These are phyloP conservation scores for Isurus oxyrinchus DNA, from an alignment of 2,113 vertebrate species.

Conservation along the genomic window DNA sequence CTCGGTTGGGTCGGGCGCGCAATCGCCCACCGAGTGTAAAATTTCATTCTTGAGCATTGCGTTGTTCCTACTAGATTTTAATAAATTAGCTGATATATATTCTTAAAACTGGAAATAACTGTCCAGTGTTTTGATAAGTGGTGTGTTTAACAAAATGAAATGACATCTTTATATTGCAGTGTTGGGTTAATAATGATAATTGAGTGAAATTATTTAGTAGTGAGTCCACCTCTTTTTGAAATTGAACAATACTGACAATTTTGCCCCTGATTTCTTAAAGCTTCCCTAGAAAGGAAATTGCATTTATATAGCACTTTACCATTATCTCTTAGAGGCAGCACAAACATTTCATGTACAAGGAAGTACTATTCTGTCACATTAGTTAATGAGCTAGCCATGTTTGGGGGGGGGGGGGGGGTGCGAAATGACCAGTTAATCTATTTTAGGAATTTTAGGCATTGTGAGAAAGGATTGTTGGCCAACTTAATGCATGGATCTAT, in stretches of 20 bases:
- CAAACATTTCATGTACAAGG: background rate
- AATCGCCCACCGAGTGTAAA: no score
- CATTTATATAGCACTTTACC: background rate
- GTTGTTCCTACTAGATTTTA: background rate
- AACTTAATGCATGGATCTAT: background rate
- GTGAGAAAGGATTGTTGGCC: background rate
- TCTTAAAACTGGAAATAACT: background rate
- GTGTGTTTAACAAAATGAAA: background rate
- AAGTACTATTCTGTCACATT: background rate
- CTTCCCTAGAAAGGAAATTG: background rate
- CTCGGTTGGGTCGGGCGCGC: no score
- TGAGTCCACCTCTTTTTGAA: background rate
- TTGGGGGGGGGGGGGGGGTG: background rate
- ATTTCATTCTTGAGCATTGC: background rate
- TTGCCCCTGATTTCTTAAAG: background rate
- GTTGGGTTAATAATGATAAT: background rate
- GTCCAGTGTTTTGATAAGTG: background rate
- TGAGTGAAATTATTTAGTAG: background rate
- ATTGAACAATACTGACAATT: background rate
- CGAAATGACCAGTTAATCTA: background rate
- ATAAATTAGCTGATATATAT: background rate
- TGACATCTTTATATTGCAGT: background rate
- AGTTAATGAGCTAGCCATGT: background rate
- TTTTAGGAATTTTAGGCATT: background rate
- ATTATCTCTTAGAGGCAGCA: background rate